phyloP scores from a whole-genome alignment of 2,113 vertebrate genomes.

The Anoura caudifer region DNA sequence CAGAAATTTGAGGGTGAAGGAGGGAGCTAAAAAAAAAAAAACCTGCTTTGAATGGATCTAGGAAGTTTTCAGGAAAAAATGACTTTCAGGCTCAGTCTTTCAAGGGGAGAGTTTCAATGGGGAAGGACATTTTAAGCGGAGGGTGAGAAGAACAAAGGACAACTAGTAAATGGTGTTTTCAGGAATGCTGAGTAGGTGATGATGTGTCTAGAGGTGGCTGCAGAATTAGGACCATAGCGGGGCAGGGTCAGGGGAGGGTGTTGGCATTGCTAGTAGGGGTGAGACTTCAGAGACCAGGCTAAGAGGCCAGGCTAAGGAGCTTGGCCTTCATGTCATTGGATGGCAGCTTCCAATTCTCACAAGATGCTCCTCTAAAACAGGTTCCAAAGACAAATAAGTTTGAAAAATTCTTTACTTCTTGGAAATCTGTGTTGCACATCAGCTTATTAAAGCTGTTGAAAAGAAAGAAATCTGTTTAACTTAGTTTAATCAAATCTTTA shows the following conservation, averaged over 20 bases:
- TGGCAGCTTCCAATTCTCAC: not conserved
- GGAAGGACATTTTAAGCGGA: not conserved
- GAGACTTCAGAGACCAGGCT: not conserved
- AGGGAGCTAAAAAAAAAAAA: not conserved
- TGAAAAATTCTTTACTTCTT: not conserved
- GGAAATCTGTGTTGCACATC: not conserved
- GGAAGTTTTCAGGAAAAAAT: not conserved
- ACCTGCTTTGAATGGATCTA: not conserved
- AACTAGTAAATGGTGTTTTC: not conserved
- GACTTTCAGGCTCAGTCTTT: not conserved
- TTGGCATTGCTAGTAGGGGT: not conserved
- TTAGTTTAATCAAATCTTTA: not conserved
- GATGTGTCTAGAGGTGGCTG: not conserved
- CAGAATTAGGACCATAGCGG: not conserved
- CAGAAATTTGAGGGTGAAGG: not conserved
- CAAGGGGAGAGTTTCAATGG: not conserved
- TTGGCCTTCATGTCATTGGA: not conserved
- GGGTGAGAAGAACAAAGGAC: not conserved
- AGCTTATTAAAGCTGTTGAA: not conserved
- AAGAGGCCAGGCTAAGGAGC: not conserved
- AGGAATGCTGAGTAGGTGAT: not conserved
- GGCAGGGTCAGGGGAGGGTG: fast-evolving
- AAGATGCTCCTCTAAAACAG: not conserved
- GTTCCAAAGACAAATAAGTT: not conserved
- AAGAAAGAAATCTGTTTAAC: not conserved